Base-by-base conservation (phyloP, 92 coral and sea anemone genomes). In the Hydrozoanthus gracilis region DNA sequence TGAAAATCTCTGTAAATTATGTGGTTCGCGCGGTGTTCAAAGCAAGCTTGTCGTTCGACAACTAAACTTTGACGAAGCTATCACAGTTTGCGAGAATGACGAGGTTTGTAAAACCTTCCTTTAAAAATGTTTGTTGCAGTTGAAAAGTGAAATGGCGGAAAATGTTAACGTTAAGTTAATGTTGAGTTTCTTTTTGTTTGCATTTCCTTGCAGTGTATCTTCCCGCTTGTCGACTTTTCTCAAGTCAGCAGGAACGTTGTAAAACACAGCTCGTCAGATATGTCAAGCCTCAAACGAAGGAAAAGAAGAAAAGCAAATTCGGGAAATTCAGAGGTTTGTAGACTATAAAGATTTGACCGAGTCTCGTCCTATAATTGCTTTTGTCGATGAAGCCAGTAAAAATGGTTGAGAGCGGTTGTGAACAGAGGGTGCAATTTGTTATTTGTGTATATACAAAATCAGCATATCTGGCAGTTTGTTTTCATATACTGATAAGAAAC, bases 11-110 rank as follows among this genome's bases (percentile, higher is more conserved):
- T 96, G 99, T 73, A 88, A 90, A 70, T 87, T 93, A 20, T 96
- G 99, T 72, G 86, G 88, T 17, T 88, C 82, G 71, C 83, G 89
- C 11, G 99, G 99, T 52, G 71, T 93, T 60, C 74, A 86, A 64
- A 90, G 92, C 71, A 90, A 84, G 75, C 96, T 96, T 39, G 68
- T 87, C 65, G 70, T 83, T 16, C 87, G 76, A 66, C 95, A 93
- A 83, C 62, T 95, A 72, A 96, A 96, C 86, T 92, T 95, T 70
- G 95, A 95, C 5, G 99, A 96, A 91, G 99, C 95, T 50, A 89
- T 95, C 64, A 76, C 91, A 51, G 68, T 95, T n/a, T 96, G 99
- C 77, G 97, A 95, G 47, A 91, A 89, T 82, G 82, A 87, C 79
- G 95, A 95, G 94, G 99, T 96, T 67, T 71, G 91, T 77, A 16